Percentiles rank a stretch among this genome's conserved stretches.
These are phyloP conservation scores for Hirundo rustica DNA, from an alignment of 2,797 vertebrate genomes.

Conservation along the genomic window DNA sequence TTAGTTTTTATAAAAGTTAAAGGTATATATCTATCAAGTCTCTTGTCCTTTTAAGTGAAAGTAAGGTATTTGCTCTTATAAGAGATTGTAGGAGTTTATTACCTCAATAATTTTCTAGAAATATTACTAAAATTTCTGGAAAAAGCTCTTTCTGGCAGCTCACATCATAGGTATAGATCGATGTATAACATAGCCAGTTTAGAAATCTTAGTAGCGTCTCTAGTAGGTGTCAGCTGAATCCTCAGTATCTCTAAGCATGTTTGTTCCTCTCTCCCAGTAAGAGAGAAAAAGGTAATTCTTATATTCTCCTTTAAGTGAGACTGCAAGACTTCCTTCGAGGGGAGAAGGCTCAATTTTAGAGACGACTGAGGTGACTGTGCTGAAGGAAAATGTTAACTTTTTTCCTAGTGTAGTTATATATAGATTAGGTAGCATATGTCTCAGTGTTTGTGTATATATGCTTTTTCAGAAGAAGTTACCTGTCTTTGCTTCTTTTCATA, in stretches of 20 bases:
- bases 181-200: neutral
- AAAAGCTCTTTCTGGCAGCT: neutral
- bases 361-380: neutral
- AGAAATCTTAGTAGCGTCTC: neutral
- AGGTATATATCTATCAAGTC: neutral
- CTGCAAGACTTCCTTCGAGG: neutral
- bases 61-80: neutral
- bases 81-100: neutral
- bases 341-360: neutral
- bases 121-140: neutral
- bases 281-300: neutral
- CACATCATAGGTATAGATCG: accelerated
- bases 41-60: neutral
- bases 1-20: neutral
- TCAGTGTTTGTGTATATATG: neutral
- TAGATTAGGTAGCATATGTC: neutral
- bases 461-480: neutral
- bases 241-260: neutral
- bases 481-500: neutral
- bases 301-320: neutral
- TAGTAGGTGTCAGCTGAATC: neutral
- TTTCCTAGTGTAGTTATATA: neutral
- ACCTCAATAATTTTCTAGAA: neutral
- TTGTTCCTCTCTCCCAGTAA: neutral
- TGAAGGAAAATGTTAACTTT: neutral